Evolutionary conservation across 37 sponge, comb jelly and placozoan genomes (phyloP).

Genomic region (Spongilla lacustris): DNA sequence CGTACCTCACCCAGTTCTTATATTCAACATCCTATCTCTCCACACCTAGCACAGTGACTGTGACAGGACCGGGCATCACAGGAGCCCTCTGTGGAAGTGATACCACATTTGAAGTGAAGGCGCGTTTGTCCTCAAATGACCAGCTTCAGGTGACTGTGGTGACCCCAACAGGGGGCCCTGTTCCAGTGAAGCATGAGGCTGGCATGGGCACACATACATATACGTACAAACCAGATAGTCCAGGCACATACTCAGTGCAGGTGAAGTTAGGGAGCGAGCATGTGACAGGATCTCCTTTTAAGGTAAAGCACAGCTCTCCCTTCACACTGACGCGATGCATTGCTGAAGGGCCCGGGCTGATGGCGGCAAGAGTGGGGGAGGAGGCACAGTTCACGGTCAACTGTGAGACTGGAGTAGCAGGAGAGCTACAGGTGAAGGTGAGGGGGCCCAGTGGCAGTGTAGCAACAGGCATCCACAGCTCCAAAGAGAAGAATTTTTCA

Average conservation of each 20-base stretch:
- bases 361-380: not conserved
- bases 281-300: slow-evolving; percentile 41
- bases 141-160: no score
- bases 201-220: not conserved
- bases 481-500: not conserved
- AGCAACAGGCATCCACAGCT: not conserved
- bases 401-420: slow-evolving; percentile 16
- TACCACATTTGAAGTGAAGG: not conserved
- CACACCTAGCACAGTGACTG: not conserved
- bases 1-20: slow-evolving; percentile 53
- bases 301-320: slow-evolving; percentile 9
- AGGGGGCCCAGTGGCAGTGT: not conserved
- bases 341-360: slow-evolving; percentile 72
- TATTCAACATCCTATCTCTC: no score
- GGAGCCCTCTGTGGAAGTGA: not conserved
- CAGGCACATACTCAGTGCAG: slow-evolving; percentile 48
- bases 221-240: not conserved
- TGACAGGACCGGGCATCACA: not conserved
- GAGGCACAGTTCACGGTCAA: slow-evolving; percentile 10
- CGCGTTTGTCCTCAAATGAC: not conserved
- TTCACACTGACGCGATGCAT: slow-evolving; percentile 45
- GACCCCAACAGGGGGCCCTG: no score
- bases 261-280: slow-evolving; percentile 49
- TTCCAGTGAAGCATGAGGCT: not conserved
- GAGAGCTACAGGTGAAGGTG: slow-evolving; percentile 25